Evolutionary conservation across 1,140 invertebrate species (phyloP).

Genomic region (Orius insidiosus): DNA sequence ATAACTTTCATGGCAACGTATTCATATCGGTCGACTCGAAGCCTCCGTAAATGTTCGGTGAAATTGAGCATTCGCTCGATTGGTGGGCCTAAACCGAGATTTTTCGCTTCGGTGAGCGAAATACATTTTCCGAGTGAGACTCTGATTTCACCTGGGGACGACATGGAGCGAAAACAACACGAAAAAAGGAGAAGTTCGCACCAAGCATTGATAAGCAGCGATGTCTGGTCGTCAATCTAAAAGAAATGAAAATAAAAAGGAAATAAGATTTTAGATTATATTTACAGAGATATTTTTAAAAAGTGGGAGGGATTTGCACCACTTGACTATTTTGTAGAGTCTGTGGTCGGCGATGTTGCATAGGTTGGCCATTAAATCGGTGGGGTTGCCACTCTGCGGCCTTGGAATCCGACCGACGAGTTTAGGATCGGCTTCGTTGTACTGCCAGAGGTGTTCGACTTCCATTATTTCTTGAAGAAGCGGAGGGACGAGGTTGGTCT

Average conservation of each 20-base stretch:
- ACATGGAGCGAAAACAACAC: slow-evolving; percentile 77
- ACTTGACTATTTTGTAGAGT: slow-evolving; percentile 94
- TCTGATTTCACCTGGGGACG: slow-evolving; percentile 68
- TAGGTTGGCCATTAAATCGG: slow-evolving; percentile 73
- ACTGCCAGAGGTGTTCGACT: slow-evolving; percentile 85
- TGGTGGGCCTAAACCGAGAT: slow-evolving; percentile 54
- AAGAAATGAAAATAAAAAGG: no score
- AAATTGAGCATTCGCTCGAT: slow-evolving; percentile 89
- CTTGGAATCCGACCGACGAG: background rate
- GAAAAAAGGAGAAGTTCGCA: slow-evolving; percentile 86
- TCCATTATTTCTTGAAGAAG: slow-evolving; percentile 74
- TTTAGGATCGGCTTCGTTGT: slow-evolving; percentile 32
- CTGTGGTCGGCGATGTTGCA: slow-evolving; percentile 89
- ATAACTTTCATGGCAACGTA: slow-evolving; percentile 93
- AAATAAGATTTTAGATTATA: slow-evolving; percentile 14
- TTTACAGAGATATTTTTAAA: slow-evolving; percentile 87
- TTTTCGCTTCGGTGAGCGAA: slow-evolving; percentile 51
- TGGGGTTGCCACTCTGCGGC: slow-evolving; percentile 32
- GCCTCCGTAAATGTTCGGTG: slow-evolving; percentile 72
- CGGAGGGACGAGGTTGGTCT: slow-evolving; percentile 27
- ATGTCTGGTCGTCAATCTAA: slow-evolving; percentile 90
- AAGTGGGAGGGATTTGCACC: slow-evolving; percentile 91
- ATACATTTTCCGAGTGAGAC: slow-evolving; percentile 61
- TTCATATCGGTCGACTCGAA: slow-evolving; percentile 89
- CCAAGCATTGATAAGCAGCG: slow-evolving; percentile 92